phyloP scores from a whole-genome alignment of 2,113 vertebrate genomes.

The Dendrocopos noguchii region DNA sequence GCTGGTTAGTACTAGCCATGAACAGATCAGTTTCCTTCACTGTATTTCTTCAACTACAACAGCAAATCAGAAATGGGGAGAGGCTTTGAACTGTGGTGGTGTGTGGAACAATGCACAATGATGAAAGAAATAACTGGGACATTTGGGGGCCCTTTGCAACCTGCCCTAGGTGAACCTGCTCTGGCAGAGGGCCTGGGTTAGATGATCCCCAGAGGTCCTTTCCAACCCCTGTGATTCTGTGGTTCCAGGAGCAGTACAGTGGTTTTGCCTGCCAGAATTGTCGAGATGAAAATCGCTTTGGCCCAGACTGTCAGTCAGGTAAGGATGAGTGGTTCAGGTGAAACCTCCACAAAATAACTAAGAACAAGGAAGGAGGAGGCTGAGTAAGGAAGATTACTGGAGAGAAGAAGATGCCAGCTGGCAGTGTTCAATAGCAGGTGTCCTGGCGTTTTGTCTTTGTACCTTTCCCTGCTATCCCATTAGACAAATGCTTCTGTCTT shows the following conservation, averaged over 20 bases:
- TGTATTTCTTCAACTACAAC: not conserved
- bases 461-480: not conserved
- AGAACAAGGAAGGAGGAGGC: not conserved
- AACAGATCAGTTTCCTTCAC: not conserved
- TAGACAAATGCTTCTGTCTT: not conserved
- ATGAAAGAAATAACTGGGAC: not conserved
- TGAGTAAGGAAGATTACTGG: not conserved
- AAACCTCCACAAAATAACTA: not conserved
- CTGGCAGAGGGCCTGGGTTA: no score
- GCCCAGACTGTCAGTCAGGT: conserved; percentile 87
- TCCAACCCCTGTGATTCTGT: no score
- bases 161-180: no score
- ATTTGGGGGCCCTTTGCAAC: not conserved
- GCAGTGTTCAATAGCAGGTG: not conserved
- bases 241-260: conserved; percentile 82
- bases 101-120: not conserved
- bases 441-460: not conserved
- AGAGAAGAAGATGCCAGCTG: not conserved
- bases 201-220: no score
- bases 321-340: not conserved
- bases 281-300: conserved; percentile 76
- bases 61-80: not conserved
- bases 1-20: not conserved
- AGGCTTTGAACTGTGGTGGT: not conserved
- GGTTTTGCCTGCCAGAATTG: conserved; percentile 91